These are phyloP conservation scores for Microcebus ravelobensis DNA, from an alignment of 2,113 vertebrate species.

Conservation along the genomic window DNA sequence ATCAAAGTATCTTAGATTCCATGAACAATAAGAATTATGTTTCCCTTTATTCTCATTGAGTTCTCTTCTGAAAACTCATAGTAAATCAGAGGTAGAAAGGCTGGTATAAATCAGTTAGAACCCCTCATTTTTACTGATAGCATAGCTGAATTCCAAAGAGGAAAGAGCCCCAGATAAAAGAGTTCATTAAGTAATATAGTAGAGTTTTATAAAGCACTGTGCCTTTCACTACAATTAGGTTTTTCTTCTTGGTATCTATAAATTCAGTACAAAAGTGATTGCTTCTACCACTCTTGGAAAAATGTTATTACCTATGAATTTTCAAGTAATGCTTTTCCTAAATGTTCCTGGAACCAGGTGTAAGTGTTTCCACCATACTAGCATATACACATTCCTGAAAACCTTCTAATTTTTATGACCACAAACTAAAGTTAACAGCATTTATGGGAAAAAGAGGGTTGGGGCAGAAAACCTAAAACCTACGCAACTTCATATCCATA, in stretches of 20 bases:
- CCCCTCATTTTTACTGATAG: background rate
- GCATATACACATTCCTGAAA: conserved; percentile 17
- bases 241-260: background rate
- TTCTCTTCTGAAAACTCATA: background rate
- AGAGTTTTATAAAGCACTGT: background rate
- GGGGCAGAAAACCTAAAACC: background rate
- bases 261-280: background rate
- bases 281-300: background rate
- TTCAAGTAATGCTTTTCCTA: conserved; percentile 36
- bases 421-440: conserved; percentile 39
- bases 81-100: background rate
- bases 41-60: background rate
- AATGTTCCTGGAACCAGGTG: background rate
- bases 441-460: background rate
- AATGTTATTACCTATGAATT: background rate
- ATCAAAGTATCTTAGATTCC: background rate
- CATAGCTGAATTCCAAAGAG: background rate
- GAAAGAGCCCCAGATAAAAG: background rate
- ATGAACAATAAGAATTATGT: background rate
- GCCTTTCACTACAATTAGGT: background rate
- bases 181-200: background rate
- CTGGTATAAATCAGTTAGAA: background rate
- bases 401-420: background rate
- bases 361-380: background rate
- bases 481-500: background rate